These are phyloP conservation scores for Mantis religiosa DNA, from an alignment of 2,888 invertebrate species.

Conservation along the genomic window DNA sequence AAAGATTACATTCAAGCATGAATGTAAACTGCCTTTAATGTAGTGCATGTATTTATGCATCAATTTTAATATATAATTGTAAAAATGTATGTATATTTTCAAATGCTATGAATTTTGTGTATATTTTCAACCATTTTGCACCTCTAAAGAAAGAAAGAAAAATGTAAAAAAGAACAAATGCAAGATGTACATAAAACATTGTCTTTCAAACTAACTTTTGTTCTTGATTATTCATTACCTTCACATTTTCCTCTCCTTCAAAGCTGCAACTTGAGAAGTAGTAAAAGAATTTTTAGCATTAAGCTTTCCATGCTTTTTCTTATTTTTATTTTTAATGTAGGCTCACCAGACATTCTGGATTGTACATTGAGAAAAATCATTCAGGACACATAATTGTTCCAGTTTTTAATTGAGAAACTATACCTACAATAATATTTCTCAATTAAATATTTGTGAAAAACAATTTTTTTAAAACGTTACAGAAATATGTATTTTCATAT, in stretches of 20 bases:
- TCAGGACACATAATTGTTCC: too few species aligned
- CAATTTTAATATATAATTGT: neutral
- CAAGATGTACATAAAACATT: neutral
- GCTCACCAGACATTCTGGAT: too few species aligned
- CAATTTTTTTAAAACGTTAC: too few species aligned
- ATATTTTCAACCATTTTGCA: conserved; percentile 11
- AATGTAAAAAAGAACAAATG: neutral
- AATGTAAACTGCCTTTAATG: conserved; percentile 3
- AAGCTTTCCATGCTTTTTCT: too few species aligned
- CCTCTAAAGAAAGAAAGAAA: neutral
- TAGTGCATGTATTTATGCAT: neutral
- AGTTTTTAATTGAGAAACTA: too few species aligned
- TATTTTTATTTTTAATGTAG: too few species aligned
- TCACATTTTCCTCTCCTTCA: neutral
- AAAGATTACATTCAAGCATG: conserved; percentile 4
- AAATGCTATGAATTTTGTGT: conserved; percentile 4
- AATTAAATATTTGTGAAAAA: too few species aligned
- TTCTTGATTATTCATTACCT: neutral
- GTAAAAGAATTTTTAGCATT: too few species aligned
- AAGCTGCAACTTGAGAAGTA: neutral
- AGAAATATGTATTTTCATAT: too few species aligned
- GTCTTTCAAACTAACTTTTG: neutral
- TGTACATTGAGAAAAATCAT: too few species aligned
- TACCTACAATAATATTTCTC: too few species aligned
- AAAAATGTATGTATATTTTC: conserved; percentile 15